Evolutionary conservation across 2,888 invertebrate species (phyloP), one percentile per base, ranked within the genome.

Genomic region (Tachina lurida): DNA sequence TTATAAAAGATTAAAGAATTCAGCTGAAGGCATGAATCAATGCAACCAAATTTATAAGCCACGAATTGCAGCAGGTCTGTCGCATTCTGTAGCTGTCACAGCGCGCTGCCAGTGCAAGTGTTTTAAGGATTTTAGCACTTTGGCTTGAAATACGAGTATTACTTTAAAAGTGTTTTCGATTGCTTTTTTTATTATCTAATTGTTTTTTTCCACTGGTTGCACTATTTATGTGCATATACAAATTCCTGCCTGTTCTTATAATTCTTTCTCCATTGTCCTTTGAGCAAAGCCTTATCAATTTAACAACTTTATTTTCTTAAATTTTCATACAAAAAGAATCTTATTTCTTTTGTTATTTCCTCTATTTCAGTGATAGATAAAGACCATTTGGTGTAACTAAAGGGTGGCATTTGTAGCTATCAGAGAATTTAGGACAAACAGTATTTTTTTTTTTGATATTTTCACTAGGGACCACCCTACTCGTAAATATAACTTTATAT

Each of bases 271-370:
- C 49, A 10, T 47, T 58, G 17, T 22, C 49, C 73, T 80, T 77
- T 60, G 7, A 31, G 3, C n/a, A 74, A 77, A 47, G 49, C 68
- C 54, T 58, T 84, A 80, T 86, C 79, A 65, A 60, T 84, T 75
- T 68, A 77, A 87, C 83, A 83, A 83, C 80, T 87, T 85, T n/a
- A 83, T 87, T 87, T 52, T 65, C 56, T 54, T 41, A 39, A 19
- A 73, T 22, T 56, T 41, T 71, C 2, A 45, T 45, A 31, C 9
- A 65, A 65, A 49, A 10, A 43, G 15, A 52, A 19, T n/a, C 49
- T 70, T 49, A 79, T 49, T 65, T 43, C 41, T n/a, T 45, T 41
- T 54, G 0, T n/a, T 22, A 43, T 65, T 73, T 13, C 22, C 12
- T 62, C 10, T 9, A 39, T 41, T 45, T 47, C 10, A 19, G 45